Evolutionary conservation across 2,797 vertebrate species (phyloP), one percentile per base, ranked within the genome.

Genomic region (Lycodopsis pacificus): DNA sequence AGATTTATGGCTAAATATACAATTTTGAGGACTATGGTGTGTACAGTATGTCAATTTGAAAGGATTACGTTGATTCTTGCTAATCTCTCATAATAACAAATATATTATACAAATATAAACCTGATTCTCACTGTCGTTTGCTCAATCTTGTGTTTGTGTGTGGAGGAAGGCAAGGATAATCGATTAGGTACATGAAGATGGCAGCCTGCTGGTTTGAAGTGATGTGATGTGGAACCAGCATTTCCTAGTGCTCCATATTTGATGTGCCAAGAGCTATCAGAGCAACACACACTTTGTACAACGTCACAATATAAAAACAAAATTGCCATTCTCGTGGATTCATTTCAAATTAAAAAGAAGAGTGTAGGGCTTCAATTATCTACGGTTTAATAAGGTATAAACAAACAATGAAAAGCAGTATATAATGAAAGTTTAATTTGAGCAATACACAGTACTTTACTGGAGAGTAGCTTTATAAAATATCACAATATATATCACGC

Each of bases 151-250:
- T 36, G 61, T 46, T 84, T 30, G 36, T 42, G 17, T 36, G 22
- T 38, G 3, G 36, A 71, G 63, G 70, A 54, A 79, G 69, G 72
- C 62, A 56, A 53, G 62, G 63, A 76, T 67, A 84, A 81, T 82
- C 62, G 48, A 84, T 87, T 82, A 42, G 76, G 49, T 73, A 44
- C 59, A 72, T 72, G 62, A 79, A 74, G 74, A 85, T 75, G 64
- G 57, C 51, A 65, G 70, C 69, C 58, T 78, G 79, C 81, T 77
- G 73, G 56, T 76, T 59, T 86, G 70, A 81, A 85, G 66, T 54
- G 76, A 76, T 86, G 66, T 78, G 79, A 83, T 71, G 67, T 85
- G 79, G 66, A 81, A 85, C 64, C 59, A 81, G 71, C 30, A 36
- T 71, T 80, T 83, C 57, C 36, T 59, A 74, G 34, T 56, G 71